phyloP scores from a whole-genome alignment of 2,113 vertebrate species.

The Anoplopoma fimbria region DNA sequence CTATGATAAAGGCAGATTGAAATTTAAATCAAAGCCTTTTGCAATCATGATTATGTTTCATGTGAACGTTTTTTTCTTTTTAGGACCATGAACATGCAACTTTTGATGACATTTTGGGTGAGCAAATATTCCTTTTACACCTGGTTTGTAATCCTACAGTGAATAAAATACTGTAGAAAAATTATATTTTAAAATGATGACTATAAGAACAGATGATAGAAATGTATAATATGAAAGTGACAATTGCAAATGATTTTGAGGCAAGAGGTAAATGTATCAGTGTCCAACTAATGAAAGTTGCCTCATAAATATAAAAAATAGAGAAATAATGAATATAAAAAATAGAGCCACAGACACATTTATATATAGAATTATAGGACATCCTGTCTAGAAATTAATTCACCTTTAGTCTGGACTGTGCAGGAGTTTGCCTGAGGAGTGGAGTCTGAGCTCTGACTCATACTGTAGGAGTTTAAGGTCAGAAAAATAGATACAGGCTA shows the following conservation, averaged over 20 bases:
- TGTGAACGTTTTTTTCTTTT: constrained; percentile 3
- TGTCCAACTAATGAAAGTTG: neutral
- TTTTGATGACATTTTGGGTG: constrained; percentile 98
- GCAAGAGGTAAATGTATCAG: neutral
- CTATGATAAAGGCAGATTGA: neutral
- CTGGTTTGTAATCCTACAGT: neutral
- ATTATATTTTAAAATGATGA: neutral
- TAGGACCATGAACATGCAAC: constrained; percentile 98
- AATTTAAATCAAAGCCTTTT: neutral
- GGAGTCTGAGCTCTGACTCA: constrained; percentile 18
- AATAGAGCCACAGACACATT: neutral
- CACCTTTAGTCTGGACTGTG: neutral
- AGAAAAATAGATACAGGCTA: constrained; percentile 12
- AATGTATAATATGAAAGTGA: neutral
- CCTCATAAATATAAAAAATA: neutral
- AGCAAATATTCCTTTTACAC: constrained; percentile 56
- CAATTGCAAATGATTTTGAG: neutral
- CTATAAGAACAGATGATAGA: neutral
- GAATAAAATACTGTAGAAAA: neutral
- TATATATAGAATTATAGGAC: neutral
- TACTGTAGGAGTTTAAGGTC: constrained; percentile 10
- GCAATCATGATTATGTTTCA: neutral
- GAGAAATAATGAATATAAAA: neutral
- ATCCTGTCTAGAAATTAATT: neutral
- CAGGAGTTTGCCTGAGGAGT: constrained; percentile 7